Percentiles rank a stretch among this genome's conserved stretches.
phyloP scores from a whole-genome alignment of 2,888 invertebrate species.

The Xestia xanthographa region DNA sequence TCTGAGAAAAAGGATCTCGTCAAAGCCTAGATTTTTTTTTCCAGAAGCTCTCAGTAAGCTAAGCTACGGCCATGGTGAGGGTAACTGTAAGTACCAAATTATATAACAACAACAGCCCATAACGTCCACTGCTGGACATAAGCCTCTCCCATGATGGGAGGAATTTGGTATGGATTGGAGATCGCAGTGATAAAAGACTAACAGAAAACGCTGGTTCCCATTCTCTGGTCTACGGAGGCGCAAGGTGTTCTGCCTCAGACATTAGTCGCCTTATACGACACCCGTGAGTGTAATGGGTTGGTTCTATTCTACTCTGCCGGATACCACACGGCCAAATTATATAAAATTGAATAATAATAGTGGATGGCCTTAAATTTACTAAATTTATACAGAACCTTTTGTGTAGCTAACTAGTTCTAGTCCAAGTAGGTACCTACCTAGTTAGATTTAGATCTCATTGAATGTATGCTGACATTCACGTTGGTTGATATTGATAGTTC shows the following conservation, averaged over 20 bases:
- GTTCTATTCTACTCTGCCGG: too few relatives aligned
- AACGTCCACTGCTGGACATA: too few relatives aligned
- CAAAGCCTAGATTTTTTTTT: background rate
- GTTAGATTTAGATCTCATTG: background rate
- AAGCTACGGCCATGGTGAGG: background rate
- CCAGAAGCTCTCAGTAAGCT: background rate
- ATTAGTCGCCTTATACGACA: too few relatives aligned
- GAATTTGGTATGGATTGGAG: too few relatives aligned
- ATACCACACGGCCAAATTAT: too few relatives aligned
- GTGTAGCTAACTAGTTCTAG: background rate
- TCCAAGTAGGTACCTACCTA: background rate
- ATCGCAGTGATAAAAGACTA: too few relatives aligned
- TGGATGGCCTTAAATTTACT: background rate
- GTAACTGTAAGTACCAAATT: background rate
- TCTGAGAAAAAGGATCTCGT: background rate
- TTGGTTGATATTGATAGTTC: constrained; percentile 10
- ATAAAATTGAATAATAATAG: background rate
- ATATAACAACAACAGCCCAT: too few relatives aligned
- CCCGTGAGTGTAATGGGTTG: too few relatives aligned
- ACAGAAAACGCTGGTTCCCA: too few relatives aligned
- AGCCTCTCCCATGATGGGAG: too few relatives aligned
- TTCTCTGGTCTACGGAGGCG: too few relatives aligned
- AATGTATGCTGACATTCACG: constrained; percentile 3
- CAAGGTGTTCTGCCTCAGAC: too few relatives aligned
- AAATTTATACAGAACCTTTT: background rate